Conservation (phyloP, 30 jellyfish, hydroid and myxozoan species). For the Aurelia aurita region DNA sequence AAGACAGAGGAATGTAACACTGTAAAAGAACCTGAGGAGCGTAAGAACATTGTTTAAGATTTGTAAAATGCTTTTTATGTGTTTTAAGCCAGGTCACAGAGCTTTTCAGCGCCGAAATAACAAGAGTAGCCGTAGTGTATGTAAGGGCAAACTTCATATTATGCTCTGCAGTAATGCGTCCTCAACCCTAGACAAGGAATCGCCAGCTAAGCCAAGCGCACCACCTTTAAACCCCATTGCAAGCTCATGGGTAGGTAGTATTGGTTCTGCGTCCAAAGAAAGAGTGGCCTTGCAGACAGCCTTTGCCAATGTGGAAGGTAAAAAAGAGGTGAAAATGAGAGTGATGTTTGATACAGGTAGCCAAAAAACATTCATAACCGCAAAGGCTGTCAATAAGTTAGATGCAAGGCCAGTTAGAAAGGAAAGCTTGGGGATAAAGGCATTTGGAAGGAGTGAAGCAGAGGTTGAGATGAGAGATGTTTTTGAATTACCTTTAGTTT, state of each 20-base stretch:
- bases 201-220: too few species aligned
- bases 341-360: constrained; percentile 63
- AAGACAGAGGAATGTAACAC: constrained; percentile 11
- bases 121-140: too few species aligned
- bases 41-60: constrained; percentile 12
- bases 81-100: constrained; percentile 1
- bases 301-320: constrained; percentile 42
- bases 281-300: constrained; percentile 50
- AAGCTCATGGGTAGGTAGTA: too few species aligned
- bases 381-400: constrained; percentile 37
- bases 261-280: constrained; percentile 2
- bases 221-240: too few species aligned
- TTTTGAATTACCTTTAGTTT: constrained; percentile 27
- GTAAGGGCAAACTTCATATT: too few species aligned
- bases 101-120: not conserved
- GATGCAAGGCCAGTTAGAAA: constrained; percentile 58
- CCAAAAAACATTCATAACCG: constrained; percentile 59
- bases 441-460: constrained; percentile 66
- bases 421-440: constrained; percentile 57
- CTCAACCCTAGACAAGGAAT: too few species aligned
- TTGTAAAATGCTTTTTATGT: constrained; percentile 37
- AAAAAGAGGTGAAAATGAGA: constrained; percentile 18
- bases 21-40: constrained; percentile 10
- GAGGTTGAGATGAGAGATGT: constrained; percentile 58
- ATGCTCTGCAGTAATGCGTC: too few species aligned